phyloP scores from a whole-genome alignment of 2,113 vertebrate species.

The Thunnus maccoyii region DNA sequence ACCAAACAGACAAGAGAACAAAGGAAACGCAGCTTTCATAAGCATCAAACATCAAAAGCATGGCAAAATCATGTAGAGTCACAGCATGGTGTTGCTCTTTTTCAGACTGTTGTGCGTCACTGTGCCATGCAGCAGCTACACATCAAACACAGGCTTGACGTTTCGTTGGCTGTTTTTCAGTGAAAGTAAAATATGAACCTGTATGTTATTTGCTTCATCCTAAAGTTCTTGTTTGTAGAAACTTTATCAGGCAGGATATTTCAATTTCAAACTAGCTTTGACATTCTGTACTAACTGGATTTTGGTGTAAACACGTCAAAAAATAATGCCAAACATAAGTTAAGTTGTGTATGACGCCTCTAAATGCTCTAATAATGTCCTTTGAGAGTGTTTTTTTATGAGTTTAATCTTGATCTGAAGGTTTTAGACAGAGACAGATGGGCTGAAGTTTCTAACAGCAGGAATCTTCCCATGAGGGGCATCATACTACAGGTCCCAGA shows the following conservation, averaged over 20 bases:
- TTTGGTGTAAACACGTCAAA: not conserved
- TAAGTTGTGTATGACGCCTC: not conserved
- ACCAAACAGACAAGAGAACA: constrained; percentile 1
- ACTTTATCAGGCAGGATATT: too few species aligned
- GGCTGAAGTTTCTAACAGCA: constrained; percentile 56
- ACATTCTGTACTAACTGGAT: not conserved
- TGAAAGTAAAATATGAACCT: not conserved
- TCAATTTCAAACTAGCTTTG: not conserved
- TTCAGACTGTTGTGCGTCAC: constrained; percentile 7
- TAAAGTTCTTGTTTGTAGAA: too few species aligned
- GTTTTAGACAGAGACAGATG: constrained; percentile 71
- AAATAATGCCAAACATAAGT: constrained; percentile 10
- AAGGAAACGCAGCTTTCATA: constrained; percentile 27
- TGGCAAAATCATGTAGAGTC: constrained; percentile 49
- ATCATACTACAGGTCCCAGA: constrained; percentile 63
- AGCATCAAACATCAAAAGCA: constrained; percentile 52
- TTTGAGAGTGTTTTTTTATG: constrained; percentile 16
- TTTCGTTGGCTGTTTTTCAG: not conserved
- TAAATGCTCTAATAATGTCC: constrained; percentile 28
- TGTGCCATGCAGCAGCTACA: constrained; percentile 10
- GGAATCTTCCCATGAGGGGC: constrained; percentile 59
- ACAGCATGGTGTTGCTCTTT: constrained; percentile 30
- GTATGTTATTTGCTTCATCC: not conserved
- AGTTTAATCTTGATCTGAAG: constrained; percentile 48
- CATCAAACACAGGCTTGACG: not conserved